Conservation (phyloP, 2,113 vertebrate species). For the Elanus axillaris region DNA sequence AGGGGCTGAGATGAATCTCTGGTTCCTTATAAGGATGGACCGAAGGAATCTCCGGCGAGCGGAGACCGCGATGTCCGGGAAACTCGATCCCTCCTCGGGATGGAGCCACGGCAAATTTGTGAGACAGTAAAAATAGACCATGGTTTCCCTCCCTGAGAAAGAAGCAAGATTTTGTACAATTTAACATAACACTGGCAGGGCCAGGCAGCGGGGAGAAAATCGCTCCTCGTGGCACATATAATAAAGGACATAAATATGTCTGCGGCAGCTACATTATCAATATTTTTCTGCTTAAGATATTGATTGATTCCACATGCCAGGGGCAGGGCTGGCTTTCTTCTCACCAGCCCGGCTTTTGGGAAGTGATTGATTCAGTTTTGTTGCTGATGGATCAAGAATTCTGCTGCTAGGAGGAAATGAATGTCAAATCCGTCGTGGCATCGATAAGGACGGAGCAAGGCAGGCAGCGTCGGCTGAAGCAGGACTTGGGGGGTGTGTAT, state of each 20-base stretch:
- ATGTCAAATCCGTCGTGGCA: not conserved
- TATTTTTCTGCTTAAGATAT: constrained; percentile 18
- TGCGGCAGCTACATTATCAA: not conserved
- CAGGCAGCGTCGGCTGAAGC: not conserved
- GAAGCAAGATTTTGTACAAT: not conserved
- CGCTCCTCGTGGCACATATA: not conserved
- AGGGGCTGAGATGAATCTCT: not conserved
- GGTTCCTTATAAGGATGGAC: constrained; percentile 27
- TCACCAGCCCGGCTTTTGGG: constrained; percentile 3
- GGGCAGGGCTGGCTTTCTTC: constrained; percentile 20
- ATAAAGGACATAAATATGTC: constrained; percentile 20
- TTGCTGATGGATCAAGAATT: constrained; percentile 38
- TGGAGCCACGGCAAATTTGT: not conserved
- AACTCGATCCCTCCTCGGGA: not conserved
- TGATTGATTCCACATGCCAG: constrained; percentile 20
- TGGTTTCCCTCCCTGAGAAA: not conserved
- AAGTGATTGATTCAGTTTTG: constrained; percentile 14
- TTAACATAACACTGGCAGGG: not conserved
- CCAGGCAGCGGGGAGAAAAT: not conserved
- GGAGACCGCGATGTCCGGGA: not conserved
- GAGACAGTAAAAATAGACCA: not conserved
- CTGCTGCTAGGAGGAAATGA: constrained; percentile 13
- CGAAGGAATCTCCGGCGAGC: not conserved
- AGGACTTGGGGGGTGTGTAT: not conserved
- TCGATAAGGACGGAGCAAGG: not conserved